Conservation (phyloP, 1,140 invertebrate genomes). For the Scaptomyza graminum region DNA sequence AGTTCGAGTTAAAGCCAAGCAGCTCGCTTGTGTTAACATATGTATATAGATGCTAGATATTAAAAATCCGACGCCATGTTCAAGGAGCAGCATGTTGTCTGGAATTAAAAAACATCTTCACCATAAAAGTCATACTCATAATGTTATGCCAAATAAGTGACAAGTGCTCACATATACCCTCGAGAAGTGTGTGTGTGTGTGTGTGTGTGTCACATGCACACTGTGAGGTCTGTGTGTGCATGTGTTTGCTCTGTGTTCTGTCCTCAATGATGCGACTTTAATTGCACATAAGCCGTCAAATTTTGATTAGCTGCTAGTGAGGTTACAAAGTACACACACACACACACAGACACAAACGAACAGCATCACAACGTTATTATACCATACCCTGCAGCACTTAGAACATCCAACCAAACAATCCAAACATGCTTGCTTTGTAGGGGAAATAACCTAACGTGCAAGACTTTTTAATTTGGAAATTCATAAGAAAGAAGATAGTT, state of each 20-base stretch:
- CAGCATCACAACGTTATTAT: not conserved
- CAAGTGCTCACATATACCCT: constrained; percentile 14
- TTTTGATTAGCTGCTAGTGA: constrained; percentile 52
- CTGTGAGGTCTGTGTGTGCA: not conserved
- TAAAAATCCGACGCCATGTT: no score
- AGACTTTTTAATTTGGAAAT: not conserved
- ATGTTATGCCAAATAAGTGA: constrained; percentile 50
- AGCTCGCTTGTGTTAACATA: no score
- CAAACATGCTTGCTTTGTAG: not conserved
- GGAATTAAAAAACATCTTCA: not conserved
- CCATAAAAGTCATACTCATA: not conserved
- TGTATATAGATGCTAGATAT: no score
- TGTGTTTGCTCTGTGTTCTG: constrained; percentile 12
- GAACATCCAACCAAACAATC: not conserved
- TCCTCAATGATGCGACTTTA: constrained; percentile 46
- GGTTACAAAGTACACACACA: not conserved
- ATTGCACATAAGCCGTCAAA: constrained; percentile 57
- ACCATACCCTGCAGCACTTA: constrained; percentile 6
- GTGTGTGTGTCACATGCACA: constrained; percentile 52
- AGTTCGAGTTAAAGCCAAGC: no score
- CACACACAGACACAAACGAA: not conserved
- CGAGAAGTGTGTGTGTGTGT: constrained; percentile 25
- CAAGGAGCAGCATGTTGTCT: no score
- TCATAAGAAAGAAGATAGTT: no score
- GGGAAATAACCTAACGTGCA: not conserved